Evolutionary conservation across 1,140 invertebrate species (phyloP).

Genomic region (Calliphora vicina): DNA sequence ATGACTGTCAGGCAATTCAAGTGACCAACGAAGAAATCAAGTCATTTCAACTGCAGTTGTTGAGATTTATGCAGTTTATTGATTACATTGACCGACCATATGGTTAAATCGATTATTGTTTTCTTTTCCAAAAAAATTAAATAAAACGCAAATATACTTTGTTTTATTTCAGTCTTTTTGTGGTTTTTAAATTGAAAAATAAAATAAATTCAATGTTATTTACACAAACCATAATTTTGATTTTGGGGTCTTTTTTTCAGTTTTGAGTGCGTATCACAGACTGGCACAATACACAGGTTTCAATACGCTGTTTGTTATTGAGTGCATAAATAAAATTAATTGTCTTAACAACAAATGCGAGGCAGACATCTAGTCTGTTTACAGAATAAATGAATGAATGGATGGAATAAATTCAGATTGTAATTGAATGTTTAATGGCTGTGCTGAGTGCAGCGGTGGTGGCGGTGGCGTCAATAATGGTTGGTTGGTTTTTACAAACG

Average conservation of each 20-base stretch:
- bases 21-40: neutral
- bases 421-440: neutral
- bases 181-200: neutral
- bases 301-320: neutral
- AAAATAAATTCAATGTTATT: neutral
- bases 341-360: neutral
- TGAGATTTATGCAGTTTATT: neutral
- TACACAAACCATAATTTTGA: neutral
- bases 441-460: neutral
- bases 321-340: conserved; percentile 17
- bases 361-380: conserved; percentile 1
- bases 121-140: neutral
- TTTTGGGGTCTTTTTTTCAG: neutral
- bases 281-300: neutral
- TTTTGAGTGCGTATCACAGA: neutral
- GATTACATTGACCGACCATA: neutral
- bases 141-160: neutral
- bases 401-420: neutral
- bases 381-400: neutral
- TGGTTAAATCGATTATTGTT: conserved; percentile 13
- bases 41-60: neutral
- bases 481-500: neutral
- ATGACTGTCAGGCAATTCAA: neutral
- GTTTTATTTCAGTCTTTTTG: neutral
- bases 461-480: neutral